Conservation (phyloP, 2,888 invertebrate species). For the Theristus sp. region DNA sequence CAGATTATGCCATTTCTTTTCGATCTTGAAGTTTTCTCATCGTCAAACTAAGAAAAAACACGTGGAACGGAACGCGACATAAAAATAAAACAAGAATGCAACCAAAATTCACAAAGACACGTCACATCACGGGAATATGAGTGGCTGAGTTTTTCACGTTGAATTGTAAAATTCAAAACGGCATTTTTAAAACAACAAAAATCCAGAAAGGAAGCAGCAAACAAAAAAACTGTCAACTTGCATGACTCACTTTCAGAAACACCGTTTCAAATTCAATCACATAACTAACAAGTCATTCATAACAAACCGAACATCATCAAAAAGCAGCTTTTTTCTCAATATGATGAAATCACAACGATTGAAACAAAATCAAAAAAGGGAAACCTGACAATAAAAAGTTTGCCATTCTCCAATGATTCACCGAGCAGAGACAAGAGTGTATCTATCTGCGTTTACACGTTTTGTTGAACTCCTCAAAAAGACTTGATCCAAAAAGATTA, state of each 20-base stretch:
- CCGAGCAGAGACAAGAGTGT: background rate
- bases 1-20: too few relatives aligned
- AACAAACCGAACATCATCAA: background rate
- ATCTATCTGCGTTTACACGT: too few relatives aligned
- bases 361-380: background rate
- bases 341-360: background rate
- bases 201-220: background rate
- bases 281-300: background rate
- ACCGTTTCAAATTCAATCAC: background rate
- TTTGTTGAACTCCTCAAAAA: too few relatives aligned
- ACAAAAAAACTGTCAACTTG: too few relatives aligned
- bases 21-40: too few relatives aligned
- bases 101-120: too few relatives aligned
- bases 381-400: background rate
- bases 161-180: too few relatives aligned
- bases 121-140: too few relatives aligned
- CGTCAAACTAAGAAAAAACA: background rate
- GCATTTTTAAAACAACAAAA: background rate
- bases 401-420: background rate
- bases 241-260: too few relatives aligned
- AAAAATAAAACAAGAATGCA: background rate
- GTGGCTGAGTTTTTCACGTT: too few relatives aligned
- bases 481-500: too few relatives aligned
- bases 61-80: background rate
- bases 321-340: background rate